Evolutionary conservation across 2,888 invertebrate genomes (phyloP), one percentile per base, ranked within the genome.

Genomic region (Drosophila putrida): DNA sequence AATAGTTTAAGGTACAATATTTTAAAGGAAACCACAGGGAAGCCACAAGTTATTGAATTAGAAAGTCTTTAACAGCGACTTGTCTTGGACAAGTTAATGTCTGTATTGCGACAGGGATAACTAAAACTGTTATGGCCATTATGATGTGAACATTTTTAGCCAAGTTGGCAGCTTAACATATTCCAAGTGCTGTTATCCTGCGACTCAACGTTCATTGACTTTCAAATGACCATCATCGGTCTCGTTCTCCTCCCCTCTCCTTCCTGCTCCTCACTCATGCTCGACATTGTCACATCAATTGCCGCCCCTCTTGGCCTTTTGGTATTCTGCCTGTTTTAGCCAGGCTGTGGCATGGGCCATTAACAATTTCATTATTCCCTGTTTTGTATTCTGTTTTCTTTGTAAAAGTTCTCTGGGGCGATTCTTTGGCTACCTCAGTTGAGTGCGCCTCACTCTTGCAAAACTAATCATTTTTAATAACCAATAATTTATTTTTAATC

Each of bases 391-490:
- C 44, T 36, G 62, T 58, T 54, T 67, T 84, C 71, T 87, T 82
- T 71, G 43, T 53, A 59, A 61, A 65, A 65, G 46, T 65, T 65
- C 41, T 55, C 9, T 50, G 49, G 47, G 50, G 39, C 68, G 55
- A 67, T 75, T n/a, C 74, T 72, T 63, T 54, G 61, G 73, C 64
- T 64, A 53, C 78, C 59, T 46, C 75, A 73, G 51, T 59, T 61
- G 60, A 73, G 71, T 55, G 71, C 64, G 33, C 67, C 51, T 59
- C 66, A 64, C 53, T 78, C 71, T 68, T 47, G 75, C 78, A 63
- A 87, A 85, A 88, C 85, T 88, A 88, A 88, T 85, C 87, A 87
- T 81, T 88, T 88, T 89, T 88, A 89, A 88, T 88, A 88, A 88
- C 90, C 80, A 76, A 83, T 89, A 86, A 88, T 89, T 89, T 86